Conservation (phyloP, 2,113 vertebrate species). For the Scopus umbretta region DNA sequence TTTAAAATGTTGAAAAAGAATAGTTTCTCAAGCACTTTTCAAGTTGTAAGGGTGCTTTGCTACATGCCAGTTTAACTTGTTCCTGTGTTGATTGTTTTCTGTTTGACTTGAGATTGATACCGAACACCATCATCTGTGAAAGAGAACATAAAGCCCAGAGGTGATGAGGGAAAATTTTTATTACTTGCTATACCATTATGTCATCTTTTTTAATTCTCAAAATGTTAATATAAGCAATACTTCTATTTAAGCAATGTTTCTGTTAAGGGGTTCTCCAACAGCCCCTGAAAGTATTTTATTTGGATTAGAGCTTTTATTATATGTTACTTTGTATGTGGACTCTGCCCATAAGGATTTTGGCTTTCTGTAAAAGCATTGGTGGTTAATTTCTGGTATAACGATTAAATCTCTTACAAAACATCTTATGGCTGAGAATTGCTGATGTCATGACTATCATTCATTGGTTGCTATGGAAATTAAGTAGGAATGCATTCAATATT, state of each 20-base stretch:
- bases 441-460: background rate
- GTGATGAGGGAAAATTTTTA: background rate
- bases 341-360: background rate
- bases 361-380: background rate
- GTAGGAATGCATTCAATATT: constrained; percentile 27
- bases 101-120: background rate
- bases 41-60: background rate
- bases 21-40: background rate
- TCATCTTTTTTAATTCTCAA: background rate
- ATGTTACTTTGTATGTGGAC: background rate
- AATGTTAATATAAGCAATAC: background rate
- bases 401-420: constrained; percentile 15
- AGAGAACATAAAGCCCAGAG: background rate
- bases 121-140: background rate
- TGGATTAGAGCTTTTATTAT: background rate
- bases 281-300: background rate
- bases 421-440: background rate
- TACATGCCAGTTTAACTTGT: background rate
- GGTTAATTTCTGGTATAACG: background rate
- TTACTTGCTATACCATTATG: background rate
- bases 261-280: background rate
- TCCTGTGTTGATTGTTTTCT: background rate
- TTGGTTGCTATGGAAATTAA: constrained; percentile 47
- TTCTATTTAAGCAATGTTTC: background rate
- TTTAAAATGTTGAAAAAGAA: background rate